These are phyloP conservation scores for Homarus americanus DNA, from an alignment of 1,140 invertebrate species.

Conservation along the genomic window DNA sequence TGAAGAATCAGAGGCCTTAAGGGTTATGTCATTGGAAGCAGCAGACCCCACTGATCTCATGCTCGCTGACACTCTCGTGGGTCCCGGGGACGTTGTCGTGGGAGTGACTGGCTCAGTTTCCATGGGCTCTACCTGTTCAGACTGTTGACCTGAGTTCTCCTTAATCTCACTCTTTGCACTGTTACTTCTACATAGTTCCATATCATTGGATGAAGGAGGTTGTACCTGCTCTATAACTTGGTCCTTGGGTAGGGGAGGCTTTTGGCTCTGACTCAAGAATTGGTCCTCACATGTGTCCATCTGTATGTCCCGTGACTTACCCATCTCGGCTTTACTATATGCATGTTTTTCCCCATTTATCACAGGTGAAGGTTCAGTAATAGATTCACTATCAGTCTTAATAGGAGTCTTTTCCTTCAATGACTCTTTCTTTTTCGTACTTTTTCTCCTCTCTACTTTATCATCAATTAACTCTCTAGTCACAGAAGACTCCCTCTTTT, in stretches of 20 bases:
- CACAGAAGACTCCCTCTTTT: conserved; percentile 69
- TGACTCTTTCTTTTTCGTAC: conserved; percentile 61
- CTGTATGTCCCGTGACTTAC: background rate
- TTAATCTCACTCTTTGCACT: conserved; percentile 9
- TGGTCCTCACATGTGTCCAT: conserved; percentile 36
- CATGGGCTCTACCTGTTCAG: conserved; percentile 41
- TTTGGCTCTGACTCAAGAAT: conserved; percentile 20
- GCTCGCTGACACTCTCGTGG: conserved; percentile 31
- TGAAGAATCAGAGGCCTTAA: conserved; percentile 71
- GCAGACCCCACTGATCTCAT: conserved; percentile 57
- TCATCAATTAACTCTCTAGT: conserved; percentile 60
- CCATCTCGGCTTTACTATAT: conserved; percentile 3
- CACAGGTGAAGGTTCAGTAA: conserved; percentile 25
- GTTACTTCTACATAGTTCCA: conserved; percentile 15
- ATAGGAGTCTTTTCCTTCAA: conserved; percentile 31
- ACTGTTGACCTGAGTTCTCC: background rate
- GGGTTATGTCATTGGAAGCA: conserved; percentile 60
- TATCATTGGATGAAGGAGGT: background rate
- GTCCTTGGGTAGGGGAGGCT: conserved; percentile 41
- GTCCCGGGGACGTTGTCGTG: background rate
- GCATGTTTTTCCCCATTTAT: conserved; percentile 36
- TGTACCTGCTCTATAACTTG: conserved; percentile 37
- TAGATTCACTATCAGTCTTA: conserved; percentile 25
- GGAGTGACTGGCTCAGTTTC: conserved; percentile 27
- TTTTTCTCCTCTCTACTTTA: conserved; percentile 63